Evolutionary conservation across 2,888 invertebrate species (phyloP).

Genomic region (Caenorhabditis uteleia): DNA sequence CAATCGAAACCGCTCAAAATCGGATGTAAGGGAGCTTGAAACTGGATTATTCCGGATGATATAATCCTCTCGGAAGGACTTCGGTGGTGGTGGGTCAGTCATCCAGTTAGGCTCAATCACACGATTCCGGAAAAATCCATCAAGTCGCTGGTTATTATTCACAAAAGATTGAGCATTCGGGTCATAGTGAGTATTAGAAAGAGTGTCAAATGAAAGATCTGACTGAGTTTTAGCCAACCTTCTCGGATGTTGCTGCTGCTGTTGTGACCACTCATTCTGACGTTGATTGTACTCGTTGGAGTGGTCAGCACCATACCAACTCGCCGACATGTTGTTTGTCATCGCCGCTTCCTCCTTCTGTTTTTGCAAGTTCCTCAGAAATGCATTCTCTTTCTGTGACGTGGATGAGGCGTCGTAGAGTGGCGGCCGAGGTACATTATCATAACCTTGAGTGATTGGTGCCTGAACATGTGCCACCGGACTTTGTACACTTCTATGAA

Average conservation of each 20-base stretch:
- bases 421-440: constrained; percentile 27
- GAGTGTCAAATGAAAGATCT: constrained; percentile 25
- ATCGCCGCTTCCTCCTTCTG: constrained; percentile 34
- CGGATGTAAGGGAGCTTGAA: constrained; percentile 7
- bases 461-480: constrained; percentile 20
- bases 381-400: constrained; percentile 26
- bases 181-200: constrained; percentile 19
- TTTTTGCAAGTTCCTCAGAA: constrained; percentile 43
- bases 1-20: constrained; percentile 27
- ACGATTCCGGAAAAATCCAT: constrained; percentile 32
- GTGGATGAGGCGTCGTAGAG: constrained; percentile 2
- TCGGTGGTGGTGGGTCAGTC: constrained; percentile 48
- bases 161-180: not conserved
- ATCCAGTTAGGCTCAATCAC: constrained; percentile 44
- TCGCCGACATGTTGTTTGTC: constrained; percentile 32
- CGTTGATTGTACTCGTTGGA: constrained; percentile 5
- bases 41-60: constrained; percentile 22
- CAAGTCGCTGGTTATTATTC: constrained; percentile 7
- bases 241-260: constrained; percentile 16
- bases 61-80: constrained; percentile 32
- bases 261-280: not conserved
- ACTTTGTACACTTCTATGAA: constrained; percentile 21
- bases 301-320: constrained; percentile 32
- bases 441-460: constrained; percentile 21
- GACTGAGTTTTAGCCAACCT: constrained; percentile 29